A percentile compares a stretch with the other conserved stretches of the same genome.
phyloP scores from a whole-genome alignment of 1,140 invertebrate genomes.

The Kradibia gibbosae region DNA sequence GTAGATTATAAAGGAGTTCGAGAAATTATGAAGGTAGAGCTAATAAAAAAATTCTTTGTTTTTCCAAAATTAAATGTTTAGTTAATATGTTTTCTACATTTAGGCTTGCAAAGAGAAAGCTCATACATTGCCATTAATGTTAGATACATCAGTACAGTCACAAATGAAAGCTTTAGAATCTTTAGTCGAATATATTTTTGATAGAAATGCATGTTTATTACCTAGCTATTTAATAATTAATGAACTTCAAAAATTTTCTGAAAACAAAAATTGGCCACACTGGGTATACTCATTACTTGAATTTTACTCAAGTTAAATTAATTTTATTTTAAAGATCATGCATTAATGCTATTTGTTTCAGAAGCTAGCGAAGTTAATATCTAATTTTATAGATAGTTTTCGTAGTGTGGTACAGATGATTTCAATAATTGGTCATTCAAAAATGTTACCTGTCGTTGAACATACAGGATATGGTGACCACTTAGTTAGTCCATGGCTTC shows the following conservation, averaged over 20 bases:
- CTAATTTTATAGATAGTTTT: slow-evolving; percentile 93
- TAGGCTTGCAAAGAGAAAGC: slow-evolving; percentile 90
- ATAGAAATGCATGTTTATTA: slow-evolving; percentile 91
- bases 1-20: slow-evolving; percentile 96
- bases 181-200: slow-evolving; percentile 74
- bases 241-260: slow-evolving; percentile 92
- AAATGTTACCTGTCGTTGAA: slow-evolving; percentile 94
- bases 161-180: slow-evolving; percentile 75
- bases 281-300: slow-evolving; percentile 78
- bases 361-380: slow-evolving; percentile 88
- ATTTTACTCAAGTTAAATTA: neutral
- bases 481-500: slow-evolving; percentile 91
- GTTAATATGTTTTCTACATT: slow-evolving; percentile 56
- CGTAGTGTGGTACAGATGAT: slow-evolving; percentile 94
- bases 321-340: neutral
- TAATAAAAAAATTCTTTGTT: neutral
- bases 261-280: slow-evolving; percentile 88
- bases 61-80: neutral
- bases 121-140: slow-evolving; percentile 80
- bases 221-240: slow-evolving; percentile 96
- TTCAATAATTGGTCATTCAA: slow-evolving; percentile 89
- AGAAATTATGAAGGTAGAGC: slow-evolving; percentile 88
- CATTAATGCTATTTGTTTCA: slow-evolving; percentile 41
- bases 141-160: slow-evolving; percentile 84
- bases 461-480: slow-evolving; percentile 91